Evolutionary conservation across 2,888 invertebrate species (phyloP).

Genomic region (Antitype chi): DNA sequence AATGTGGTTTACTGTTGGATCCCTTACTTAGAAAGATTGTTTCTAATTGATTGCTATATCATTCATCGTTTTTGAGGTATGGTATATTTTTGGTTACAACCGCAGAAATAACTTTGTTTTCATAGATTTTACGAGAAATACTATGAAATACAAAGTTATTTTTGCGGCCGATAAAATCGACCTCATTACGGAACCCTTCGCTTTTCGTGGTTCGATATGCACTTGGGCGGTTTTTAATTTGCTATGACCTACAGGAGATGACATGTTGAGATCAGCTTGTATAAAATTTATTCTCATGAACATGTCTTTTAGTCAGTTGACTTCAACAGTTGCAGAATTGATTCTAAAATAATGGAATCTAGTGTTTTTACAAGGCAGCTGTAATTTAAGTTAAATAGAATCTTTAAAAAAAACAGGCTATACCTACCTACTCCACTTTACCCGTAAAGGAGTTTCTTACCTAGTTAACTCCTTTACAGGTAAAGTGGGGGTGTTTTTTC

Average conservation of each 20-base stretch:
- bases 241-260: too few species aligned
- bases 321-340: background rate
- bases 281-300: background rate
- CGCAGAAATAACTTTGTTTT: background rate
- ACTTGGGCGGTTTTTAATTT: background rate
- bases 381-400: too few species aligned
- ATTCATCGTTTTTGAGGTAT: background rate
- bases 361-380: too few species aligned
- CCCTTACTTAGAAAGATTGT: background rate
- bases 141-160: background rate
- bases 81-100: background rate
- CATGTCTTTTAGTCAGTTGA: background rate
- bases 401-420: too few species aligned
- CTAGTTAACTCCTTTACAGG: too few species aligned
- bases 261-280: background rate
- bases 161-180: background rate
- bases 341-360: background rate
- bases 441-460: too few species aligned
- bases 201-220: background rate
- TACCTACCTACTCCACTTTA: too few species aligned
- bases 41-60: background rate
- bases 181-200: background rate
- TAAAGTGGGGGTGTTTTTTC: too few species aligned
- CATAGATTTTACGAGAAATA: background rate
- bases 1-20: background rate